These are phyloP conservation scores for Lochmaea capreae DNA, from an alignment of 2,888 invertebrate genomes.

Conservation along the genomic window DNA sequence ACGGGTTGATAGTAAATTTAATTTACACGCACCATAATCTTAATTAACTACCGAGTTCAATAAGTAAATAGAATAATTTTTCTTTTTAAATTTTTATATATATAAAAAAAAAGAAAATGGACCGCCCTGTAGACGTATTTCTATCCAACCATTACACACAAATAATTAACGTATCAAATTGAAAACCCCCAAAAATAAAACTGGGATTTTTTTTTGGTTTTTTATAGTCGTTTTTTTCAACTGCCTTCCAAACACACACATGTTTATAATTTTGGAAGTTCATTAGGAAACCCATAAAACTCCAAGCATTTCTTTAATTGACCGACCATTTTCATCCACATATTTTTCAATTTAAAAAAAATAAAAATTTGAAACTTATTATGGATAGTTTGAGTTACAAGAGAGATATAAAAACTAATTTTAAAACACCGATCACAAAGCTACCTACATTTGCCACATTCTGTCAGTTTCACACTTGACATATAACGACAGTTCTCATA, in stretches of 20 bases:
- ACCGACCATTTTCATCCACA: conserved; percentile 48
- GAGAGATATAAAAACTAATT: not conserved
- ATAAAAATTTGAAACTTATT: not conserved
- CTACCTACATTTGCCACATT: no score
- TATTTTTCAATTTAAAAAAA: conserved; percentile 46
- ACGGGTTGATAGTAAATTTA: not conserved
- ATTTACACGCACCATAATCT: not conserved
- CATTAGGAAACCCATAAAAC: conserved; percentile 48
- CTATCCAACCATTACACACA: conserved; percentile 35
- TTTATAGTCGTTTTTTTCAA: not conserved
- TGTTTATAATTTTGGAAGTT: conserved; percentile 41
- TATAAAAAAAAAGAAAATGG: not conserved
- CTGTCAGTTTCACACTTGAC: no score
- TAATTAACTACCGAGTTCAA: not conserved
- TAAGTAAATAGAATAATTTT: conserved; percentile 25
- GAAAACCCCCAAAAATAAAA: conserved; percentile 39
- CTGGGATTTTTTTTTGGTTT: conserved; percentile 19
- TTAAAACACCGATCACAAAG: no score
- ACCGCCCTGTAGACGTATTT: conserved; percentile 15
- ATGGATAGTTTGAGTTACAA: not conserved
- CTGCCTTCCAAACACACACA: conserved; percentile 34
- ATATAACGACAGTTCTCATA: no score
- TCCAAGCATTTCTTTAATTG: conserved; percentile 53
- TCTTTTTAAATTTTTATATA: not conserved
- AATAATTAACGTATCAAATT: conserved; percentile 45